Conservation (phyloP, 37 sponge, comb jelly and placozoan species). For the Geodia barretti region DNA sequence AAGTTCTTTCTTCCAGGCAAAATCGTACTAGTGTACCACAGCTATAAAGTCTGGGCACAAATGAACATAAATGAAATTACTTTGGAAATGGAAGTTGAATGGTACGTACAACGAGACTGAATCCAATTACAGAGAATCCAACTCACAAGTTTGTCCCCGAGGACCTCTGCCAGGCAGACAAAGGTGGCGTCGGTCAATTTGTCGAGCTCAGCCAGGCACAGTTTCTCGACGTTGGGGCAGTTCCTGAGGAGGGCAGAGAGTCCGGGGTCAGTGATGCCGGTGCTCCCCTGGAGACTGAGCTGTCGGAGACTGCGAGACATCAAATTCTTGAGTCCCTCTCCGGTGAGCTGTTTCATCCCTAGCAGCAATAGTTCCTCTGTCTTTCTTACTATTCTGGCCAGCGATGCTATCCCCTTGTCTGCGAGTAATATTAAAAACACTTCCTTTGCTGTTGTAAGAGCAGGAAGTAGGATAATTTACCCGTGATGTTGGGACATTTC, state of each 20-base stretch:
- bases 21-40: background rate
- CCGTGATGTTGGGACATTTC: conserved; percentile 72
- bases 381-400: conserved; percentile 41
- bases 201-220: conserved; percentile 55
- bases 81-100: background rate
- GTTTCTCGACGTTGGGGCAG: conserved; percentile 59
- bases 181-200: conserved; percentile 55
- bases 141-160: conserved; percentile 66
- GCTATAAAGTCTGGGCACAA: too few species aligned
- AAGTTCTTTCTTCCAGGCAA: too few species aligned
- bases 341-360: conserved; percentile 38
- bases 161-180: conserved; percentile 28
- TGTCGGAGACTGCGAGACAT: conserved; percentile 19
- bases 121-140: background rate
- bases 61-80: too few species aligned
- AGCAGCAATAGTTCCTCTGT: conserved; percentile 47
- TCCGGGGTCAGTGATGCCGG: conserved; percentile 49
- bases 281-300: conserved; percentile 43
- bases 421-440: background rate
- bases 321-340: conserved; percentile 40
- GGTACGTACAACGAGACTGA: background rate
- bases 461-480: conserved; percentile 21
- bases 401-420: conserved; percentile 67
- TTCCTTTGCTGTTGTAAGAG: too few species aligned
- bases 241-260: conserved; percentile 50